Evolutionary conservation across 2,888 invertebrate species (phyloP), one percentile per base, ranked within the genome.

Genomic region (Strigamia maritima): DNA sequence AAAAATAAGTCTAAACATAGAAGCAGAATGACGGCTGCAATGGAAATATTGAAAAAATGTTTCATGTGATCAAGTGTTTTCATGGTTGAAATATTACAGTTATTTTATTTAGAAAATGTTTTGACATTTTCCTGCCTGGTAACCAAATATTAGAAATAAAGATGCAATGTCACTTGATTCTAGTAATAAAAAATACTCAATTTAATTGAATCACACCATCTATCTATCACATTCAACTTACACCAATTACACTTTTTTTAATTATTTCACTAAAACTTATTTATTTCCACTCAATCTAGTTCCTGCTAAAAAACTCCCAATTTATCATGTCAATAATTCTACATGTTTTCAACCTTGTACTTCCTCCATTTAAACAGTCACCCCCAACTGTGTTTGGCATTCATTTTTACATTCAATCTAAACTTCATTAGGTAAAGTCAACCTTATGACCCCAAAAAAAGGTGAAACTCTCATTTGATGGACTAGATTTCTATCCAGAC

Each of bases 401-500:
- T 60, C 19, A 60, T 60, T 60, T 60, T 60, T 60, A 60, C 60
- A 60, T 60, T 19, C 60, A 60, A 60, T 60, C 60, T 60, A 19
- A 60, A 60, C 60, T 60, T 60, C 60, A 60, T 60, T 60, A 60
- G 60, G 19, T 24, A 60, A 60, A 60, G 22, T 60, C 60, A 60
- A 60, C 19, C 60, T 49, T n/a, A n/a, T 19, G 60, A 60, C 19
- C 60, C n/a, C 2, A 6, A 60, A 60, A 60, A 60, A 19, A 60
- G 60, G 60, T 60, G 60, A 60, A 60, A 60, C 60, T 60, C 60
- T 60, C 60, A 60, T 60, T 60, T 60, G 60, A 60, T 60, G 60
- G 60, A 60, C 16, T 60, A 60, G 60, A 60, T 60, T 60, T 60
- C n/a, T 60, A 19, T n/a, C 60, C 60, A 60, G 60, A 60, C 60